phyloP scores from a whole-genome alignment of 2,113 vertebrate genomes.

The Trogon melanurus region DNA sequence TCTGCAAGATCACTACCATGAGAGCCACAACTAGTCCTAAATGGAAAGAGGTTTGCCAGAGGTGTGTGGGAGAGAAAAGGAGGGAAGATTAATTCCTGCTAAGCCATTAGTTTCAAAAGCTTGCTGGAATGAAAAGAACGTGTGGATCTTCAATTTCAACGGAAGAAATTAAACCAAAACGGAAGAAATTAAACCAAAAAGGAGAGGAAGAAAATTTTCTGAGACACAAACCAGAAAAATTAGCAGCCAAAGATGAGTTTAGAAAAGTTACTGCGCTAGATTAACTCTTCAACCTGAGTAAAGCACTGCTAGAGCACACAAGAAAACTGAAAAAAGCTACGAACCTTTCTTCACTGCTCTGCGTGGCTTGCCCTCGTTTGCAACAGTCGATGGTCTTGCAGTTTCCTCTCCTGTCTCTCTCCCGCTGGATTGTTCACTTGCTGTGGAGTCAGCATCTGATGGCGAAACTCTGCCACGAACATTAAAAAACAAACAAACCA shows the following conservation, averaged over 20 bases:
- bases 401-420: slow-evolving; percentile 85
- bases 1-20: neutral
- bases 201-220: neutral
- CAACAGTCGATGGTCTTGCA: slow-evolving; percentile 72
- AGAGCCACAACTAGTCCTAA: neutral
- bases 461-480: slow-evolving; percentile 84
- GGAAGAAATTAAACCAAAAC: neutral
- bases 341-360: slow-evolving; percentile 82
- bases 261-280: neutral
- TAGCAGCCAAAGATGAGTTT: neutral
- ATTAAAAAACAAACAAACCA: neutral
- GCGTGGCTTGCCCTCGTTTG: slow-evolving; percentile 80
- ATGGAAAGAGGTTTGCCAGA: neutral
- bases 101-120: neutral
- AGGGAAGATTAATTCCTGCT: neutral
- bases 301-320: neutral
- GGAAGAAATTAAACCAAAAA: neutral
- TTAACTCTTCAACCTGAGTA: neutral
- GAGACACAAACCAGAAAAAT: neutral
- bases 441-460: slow-evolving; percentile 90
- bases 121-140: neutral
- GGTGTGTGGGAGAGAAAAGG: neutral
- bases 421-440: slow-evolving; percentile 89
- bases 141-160: neutral
- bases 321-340: slow-evolving; percentile 19